A percentile compares a stretch with the other conserved stretches of the same genome.
phyloP scores from a whole-genome alignment of 1,140 invertebrate genomes.

The Hypsibius dujardini region DNA sequence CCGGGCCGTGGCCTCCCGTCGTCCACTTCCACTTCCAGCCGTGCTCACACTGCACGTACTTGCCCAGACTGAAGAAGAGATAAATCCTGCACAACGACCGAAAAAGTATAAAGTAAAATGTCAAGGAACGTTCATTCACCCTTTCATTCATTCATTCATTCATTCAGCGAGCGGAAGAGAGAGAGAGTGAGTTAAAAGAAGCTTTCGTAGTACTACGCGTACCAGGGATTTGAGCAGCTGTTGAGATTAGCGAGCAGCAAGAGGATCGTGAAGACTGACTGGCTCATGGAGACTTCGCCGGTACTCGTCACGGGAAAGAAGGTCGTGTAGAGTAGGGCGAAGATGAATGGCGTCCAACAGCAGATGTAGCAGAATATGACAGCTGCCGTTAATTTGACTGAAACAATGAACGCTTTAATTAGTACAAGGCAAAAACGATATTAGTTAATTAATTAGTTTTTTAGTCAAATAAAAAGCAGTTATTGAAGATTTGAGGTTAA shows the following conservation, averaged over 20 bases:
- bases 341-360: constrained; percentile 50
- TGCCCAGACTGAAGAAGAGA: constrained; percentile 43
- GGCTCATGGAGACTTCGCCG: constrained; percentile 29
- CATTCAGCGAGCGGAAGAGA: no score
- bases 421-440: not conserved
- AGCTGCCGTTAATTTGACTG: constrained; percentile 50
- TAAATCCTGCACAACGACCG: no score
- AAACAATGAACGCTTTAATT: not conserved
- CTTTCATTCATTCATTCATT: no score
- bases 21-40: no score
- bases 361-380: constrained; percentile 52
- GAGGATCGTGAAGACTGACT: constrained; percentile 45
- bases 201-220: no score
- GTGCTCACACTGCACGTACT: constrained; percentile 6
- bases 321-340: not conserved
- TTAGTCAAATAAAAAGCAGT: not conserved
- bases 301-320: constrained; percentile 9
- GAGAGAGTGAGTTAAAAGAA: no score
- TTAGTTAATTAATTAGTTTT: not conserved
- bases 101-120: no score
- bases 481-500: not conserved
- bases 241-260: constrained; percentile 53
- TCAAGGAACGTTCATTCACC: no score
- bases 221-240: constrained; percentile 60
- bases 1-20: no score